Conservation (phyloP, 2,113 vertebrate genomes). For the Limanda limanda region DNA sequence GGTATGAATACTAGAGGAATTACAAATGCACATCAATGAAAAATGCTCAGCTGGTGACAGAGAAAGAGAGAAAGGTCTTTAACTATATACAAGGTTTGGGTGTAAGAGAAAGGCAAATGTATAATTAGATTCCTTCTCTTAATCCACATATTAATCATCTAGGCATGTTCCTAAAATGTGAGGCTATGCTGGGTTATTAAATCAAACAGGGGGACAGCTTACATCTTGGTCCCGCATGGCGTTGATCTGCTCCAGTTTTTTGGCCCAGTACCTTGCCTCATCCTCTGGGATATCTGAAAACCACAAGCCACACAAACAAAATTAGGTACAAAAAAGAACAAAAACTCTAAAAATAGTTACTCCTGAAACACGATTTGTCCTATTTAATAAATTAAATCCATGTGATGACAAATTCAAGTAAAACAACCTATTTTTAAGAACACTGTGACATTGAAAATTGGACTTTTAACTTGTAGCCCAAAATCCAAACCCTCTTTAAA, state of each 20-base stretch:
- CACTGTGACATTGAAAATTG: conserved; percentile 43
- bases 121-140: conserved; percentile 12
- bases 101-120: not conserved
- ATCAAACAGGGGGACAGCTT: conserved; percentile 68
- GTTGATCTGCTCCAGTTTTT: conserved; percentile 97
- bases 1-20: conserved; percentile 84
- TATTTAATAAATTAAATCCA: not conserved
- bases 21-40: not conserved
- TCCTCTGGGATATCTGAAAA: conserved; percentile 95
- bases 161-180: conserved; percentile 34
- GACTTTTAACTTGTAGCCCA: conserved; percentile 23
- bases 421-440: conserved; percentile 13
- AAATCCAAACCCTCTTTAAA: conserved; percentile 47
- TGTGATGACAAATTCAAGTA: not conserved
- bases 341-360: conserved; percentile 9
- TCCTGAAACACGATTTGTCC: not conserved
- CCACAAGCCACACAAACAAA: conserved; percentile 34
- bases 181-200: conserved; percentile 25
- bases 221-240: conserved; percentile 98
- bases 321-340: conserved; percentile 27
- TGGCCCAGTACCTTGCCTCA: conserved; percentile 98
- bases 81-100: not conserved
- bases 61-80: not conserved
- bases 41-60: not conserved
- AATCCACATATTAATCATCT: conserved; percentile 24